Base-by-base conservation (phyloP, 2,113 vertebrate species). In the Sciurus niger region DNA sequence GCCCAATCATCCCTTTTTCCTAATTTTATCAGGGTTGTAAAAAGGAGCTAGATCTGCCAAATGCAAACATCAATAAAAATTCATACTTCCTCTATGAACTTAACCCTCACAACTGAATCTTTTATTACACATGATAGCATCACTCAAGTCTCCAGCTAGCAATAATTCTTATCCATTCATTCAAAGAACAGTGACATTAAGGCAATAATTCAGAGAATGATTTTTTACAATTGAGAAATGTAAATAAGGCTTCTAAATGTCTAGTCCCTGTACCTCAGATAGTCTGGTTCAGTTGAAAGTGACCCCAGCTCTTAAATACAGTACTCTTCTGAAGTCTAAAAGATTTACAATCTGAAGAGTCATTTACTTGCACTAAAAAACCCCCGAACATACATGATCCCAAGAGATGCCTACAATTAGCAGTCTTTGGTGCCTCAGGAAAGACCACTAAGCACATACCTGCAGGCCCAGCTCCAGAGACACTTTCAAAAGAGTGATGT, bases 401-500 rank as follows among this genome's bases (percentile, higher is more conserved):
- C 53, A 32, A 79, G 7, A 53, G 28, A 65, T 5, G 0, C 63
- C 83, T 89, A 9, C 90, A 84, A 58, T 95, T 65, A 92, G 30
- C 32, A 55, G 28, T 84, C n/a, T n/a, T 79, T 72, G 22, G 84
- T 67, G 40, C 8, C 68, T 80, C 34, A 55, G 53, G 51, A 96
- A 96, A 90, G 3, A 97, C 2, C 46, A 95, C 0, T 16, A 94
- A 12, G 55, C 77, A 96, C 77, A 65, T 98, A 99, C 99, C 99
- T 99, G 99, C 98, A 99, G 99, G 91, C 99, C 99, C 97, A 99
- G 4, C 96, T 99, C 99, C 98, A 99, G 98, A 92, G 99, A 99
- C 96, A 99, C 99, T 98, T 99, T 99, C 95, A 99, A 97, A 95
- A 99, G 99, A 92, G 99, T 99, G 94, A 99, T 99, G 84, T 99